phyloP scores from a whole-genome alignment of 2,797 vertebrate species.

The Antennarius maculatus region DNA sequence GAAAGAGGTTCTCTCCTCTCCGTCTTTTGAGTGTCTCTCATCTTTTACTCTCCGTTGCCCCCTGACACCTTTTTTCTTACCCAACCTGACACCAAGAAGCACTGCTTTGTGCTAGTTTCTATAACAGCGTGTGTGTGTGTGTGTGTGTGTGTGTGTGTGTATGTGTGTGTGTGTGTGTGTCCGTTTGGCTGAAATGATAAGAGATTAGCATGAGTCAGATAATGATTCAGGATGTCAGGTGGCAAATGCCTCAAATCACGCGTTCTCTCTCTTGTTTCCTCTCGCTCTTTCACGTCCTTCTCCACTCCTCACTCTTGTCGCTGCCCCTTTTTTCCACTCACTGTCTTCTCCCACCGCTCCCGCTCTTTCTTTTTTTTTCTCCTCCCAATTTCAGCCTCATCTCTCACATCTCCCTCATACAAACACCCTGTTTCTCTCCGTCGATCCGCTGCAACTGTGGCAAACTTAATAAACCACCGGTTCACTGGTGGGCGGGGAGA shows the following conservation, averaged over 20 bases:
- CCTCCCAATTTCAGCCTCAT: slow-evolving; percentile 22
- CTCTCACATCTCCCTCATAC: slow-evolving; percentile 17
- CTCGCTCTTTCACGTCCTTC: slow-evolving; percentile 44
- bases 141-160: not conserved
- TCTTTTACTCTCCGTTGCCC: slow-evolving; percentile 32
- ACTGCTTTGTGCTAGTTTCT: slow-evolving; percentile 18
- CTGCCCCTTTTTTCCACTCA: slow-evolving; percentile 43
- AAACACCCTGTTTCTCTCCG: slow-evolving; percentile 16
- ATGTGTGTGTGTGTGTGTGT: slow-evolving; percentile 11
- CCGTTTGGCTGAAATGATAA: slow-evolving; percentile 62
- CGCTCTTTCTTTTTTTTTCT: slow-evolving; percentile 15
- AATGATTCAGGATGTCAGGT: slow-evolving; percentile 82
- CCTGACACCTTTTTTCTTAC: slow-evolving; percentile 41
- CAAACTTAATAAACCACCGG: slow-evolving; percentile 66
- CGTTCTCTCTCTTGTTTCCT: slow-evolving; percentile 45
- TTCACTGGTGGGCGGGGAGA: slow-evolving; percentile 59
- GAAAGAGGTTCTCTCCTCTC: slow-evolving; percentile 53
- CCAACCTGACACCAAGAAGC: slow-evolving; percentile 46
- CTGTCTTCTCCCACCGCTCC: slow-evolving; percentile 27
- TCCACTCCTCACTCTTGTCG: slow-evolving; percentile 11
- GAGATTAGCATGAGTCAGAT: slow-evolving; percentile 83
- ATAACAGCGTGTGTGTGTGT: not conserved
- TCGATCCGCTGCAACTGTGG: slow-evolving; percentile 41
- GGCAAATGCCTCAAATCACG: slow-evolving; percentile 76
- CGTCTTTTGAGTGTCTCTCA: slow-evolving; percentile 51